Evolutionary conservation across 2,797 vertebrate genomes (phyloP), one percentile per base, ranked within the genome.

Genomic region (Sphenodon punctatus): DNA sequence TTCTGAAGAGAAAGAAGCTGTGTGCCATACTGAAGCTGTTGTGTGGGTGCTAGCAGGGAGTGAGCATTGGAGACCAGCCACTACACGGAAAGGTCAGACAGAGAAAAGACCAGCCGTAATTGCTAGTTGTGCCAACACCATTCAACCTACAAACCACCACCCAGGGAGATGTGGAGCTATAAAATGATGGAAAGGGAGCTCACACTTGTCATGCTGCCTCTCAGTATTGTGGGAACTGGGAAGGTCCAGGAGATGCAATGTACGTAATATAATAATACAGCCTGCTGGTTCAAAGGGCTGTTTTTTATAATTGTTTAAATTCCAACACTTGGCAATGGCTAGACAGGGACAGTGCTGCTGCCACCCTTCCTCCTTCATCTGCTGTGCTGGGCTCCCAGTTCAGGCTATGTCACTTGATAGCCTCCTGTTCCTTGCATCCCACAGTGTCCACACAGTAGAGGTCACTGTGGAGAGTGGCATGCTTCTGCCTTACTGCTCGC

Each of bases 81-180:
- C 23, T 53, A 22, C 23, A 56, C 14, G 38, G 43, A 58, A 67
- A 71, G 56, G 38, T 53, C 0, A 1, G 32, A 49, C 69, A 82
- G 58, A 8, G 22, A 22, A 30, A 56, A 27, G 34, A n/a, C 80
- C 3, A 5, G 43, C 16, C 32, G 25, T 34, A 64, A 43, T 41
- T 67, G 42, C 39, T 58, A 59, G 25, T 8, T 74, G 16, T 53
- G 46, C 67, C 46, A 53, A 75, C 32, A 60, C 65, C 46, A 16
- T 58, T 32, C 22, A 7, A 25, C 49, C 30, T 3, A 17, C 68
- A 71, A 48, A 36, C 48, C 45, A 41, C 60, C 17, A n/a, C n/a
- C 25, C 9, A 60, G 6, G 49, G 64, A 78, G 12, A 22, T 32
- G 1, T 60, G 61, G 27, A 30, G 7, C 13, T 1, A 0, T 1